Evolutionary conservation across 2,113 vertebrate genomes (phyloP).

Genomic region (Notothenia rossii): DNA sequence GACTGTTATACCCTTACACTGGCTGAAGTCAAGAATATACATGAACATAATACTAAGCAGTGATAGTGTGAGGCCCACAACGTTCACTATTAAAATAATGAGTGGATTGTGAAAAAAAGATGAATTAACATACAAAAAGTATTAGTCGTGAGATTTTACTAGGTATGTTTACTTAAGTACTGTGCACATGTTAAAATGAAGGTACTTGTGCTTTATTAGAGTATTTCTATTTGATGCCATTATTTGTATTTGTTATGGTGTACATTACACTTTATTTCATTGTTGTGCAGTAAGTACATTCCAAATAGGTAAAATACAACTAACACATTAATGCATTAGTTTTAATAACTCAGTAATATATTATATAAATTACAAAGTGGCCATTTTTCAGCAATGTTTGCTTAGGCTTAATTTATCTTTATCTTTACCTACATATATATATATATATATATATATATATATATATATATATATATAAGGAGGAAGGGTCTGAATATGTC

Average conservation of each 20-base stretch:
- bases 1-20: not conserved
- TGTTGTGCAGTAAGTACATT: too few relatives aligned
- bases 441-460: too few relatives aligned
- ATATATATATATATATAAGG: too few relatives aligned
- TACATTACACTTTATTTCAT: not conserved
- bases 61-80: not conserved
- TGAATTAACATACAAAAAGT: too few relatives aligned
- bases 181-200: not conserved
- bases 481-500: not conserved
- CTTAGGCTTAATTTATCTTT: not conserved
- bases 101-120: too few relatives aligned
- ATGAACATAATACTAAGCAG: not conserved
- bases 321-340: not conserved
- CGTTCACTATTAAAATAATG: too few relatives aligned
- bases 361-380: not conserved
- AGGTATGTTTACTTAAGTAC: not conserved
- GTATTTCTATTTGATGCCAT: not conserved
- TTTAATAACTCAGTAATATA: not conserved
- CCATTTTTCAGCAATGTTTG: not conserved
- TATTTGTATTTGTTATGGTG: not conserved
- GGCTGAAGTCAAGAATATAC: not conserved
- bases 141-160: not conserved
- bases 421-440: too few relatives aligned
- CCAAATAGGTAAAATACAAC: not conserved
- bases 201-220: not conserved